Evolutionary conservation across 2,888 invertebrate species (phyloP), one percentile per base, ranked within the genome.

Genomic region (Acronicta leporina): DNA sequence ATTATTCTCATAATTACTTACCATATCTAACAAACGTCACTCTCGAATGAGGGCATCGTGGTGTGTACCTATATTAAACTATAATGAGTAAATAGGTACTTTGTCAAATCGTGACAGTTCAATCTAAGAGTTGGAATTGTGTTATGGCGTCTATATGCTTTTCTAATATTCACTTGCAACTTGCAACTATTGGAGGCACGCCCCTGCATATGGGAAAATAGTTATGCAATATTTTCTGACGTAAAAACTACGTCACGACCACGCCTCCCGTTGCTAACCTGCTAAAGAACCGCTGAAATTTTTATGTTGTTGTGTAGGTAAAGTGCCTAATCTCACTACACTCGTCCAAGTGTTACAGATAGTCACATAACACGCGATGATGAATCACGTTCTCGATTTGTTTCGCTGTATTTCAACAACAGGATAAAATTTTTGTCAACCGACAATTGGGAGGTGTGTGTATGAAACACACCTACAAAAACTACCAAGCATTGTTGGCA

Each of bases 221-320:
- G 71, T 87, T 87, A 67, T 81, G 81, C 70, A 87, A 86, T 63
- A 60, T 41, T 45, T 27, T 52, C 49, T 87, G 86, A 88, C 85
- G 88, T 70, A 51, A 54, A 68, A 62, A n/a, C 25, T 57, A 60
- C 92, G 92, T 92, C 89, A 91, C 72, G 78, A 84, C 89, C 93
- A 88, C 92, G 89, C 93, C 93, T 84, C 88, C 88, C 79, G 87
- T 87, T 88, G 82, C 87, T 79, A 87, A 77, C 82, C 74, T 77
- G 68, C 67, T 62, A 75, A 20, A 72, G 60, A 69, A 61, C 55
- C 63, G 54, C 60, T 43, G 48, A 62, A 53, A 25, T 48, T 64
- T 49, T 81, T 83, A 84, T 86, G 84, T 79, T 77, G 63, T 73
- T 72, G 61, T 77, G 75, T 70, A n/a, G n/a, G n/a, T n/a, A 45